Conservation (phyloP, 2,797 vertebrate species). For the Enteromius unitaeniatus region DNA sequence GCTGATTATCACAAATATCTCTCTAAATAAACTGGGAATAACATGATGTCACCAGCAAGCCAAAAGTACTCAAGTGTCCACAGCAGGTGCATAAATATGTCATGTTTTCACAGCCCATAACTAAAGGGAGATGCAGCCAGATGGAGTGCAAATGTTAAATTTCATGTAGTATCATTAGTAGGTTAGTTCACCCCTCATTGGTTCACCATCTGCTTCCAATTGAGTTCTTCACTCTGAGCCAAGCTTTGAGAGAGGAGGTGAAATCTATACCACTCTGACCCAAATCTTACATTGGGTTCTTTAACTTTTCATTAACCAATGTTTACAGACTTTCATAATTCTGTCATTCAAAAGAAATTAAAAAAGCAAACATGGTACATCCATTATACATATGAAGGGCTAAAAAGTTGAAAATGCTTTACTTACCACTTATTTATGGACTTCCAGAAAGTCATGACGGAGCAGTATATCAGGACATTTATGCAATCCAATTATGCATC, state of each 20-base stretch:
- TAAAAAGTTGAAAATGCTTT: constrained; percentile 4
- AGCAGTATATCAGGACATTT: neutral
- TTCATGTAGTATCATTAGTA: constrained; percentile 87
- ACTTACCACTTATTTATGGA: neutral
- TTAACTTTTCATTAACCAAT: constrained; percentile 50
- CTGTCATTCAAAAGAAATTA: neutral
- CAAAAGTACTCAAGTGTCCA: constrained; percentile 74
- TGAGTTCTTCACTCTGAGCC: constrained; percentile 60
- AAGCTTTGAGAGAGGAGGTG: constrained; percentile 54
- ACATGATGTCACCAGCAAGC: constrained; percentile 62
- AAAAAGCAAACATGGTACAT: neutral
- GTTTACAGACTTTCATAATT: constrained; percentile 10
- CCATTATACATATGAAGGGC: neutral
- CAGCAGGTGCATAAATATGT: constrained; percentile 80
- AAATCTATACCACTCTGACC: constrained; percentile 46
- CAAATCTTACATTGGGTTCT: constrained; percentile 28
- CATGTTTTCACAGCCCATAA: constrained; percentile 76
- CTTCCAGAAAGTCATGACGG: neutral
- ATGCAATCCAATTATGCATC: neutral
- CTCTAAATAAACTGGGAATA: neutral
- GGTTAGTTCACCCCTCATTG: constrained; percentile 92
- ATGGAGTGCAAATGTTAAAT: constrained; percentile 87
- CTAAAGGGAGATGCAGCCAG: constrained; percentile 81
- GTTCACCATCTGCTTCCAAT: constrained; percentile 89
- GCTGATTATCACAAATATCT: neutral